These are phyloP conservation scores for Bufo bufo DNA, from an alignment of 2,113 vertebrate species.

Conservation along the genomic window DNA sequence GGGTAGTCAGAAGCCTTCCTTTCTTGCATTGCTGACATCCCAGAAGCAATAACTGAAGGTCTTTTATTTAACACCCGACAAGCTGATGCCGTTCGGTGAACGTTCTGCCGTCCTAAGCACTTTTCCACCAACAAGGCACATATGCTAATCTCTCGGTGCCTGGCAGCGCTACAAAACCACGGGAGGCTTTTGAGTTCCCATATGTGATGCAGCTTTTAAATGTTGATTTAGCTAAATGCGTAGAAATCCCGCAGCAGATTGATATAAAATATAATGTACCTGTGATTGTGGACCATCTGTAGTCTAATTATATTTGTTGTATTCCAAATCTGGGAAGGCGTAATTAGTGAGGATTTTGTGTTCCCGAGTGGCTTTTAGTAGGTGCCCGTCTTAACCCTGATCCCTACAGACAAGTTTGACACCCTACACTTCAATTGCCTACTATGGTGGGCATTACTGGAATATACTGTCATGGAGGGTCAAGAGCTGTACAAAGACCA, in stretches of 20 bases:
- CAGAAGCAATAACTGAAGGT: background rate
- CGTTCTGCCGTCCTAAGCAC: constrained; percentile 28
- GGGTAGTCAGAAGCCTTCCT: background rate
- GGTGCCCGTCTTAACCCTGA: too few relatives aligned
- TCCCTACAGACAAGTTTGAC: too few relatives aligned
- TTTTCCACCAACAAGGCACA: constrained; percentile 9
- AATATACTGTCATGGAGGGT: too few relatives aligned
- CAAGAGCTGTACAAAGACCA: too few relatives aligned
- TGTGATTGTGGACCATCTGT: background rate
- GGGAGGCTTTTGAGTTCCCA: constrained; percentile 19
- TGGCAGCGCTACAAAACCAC: constrained; percentile 24
- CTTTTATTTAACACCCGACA: background rate
- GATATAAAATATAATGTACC: background rate
- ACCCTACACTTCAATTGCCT: too few relatives aligned
- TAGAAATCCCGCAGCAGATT: constrained; percentile 5
- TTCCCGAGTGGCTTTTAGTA: too few relatives aligned
- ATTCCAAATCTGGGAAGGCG: background rate
- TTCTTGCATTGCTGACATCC: background rate
- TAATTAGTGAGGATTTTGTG: background rate
- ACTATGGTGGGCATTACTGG: too few relatives aligned
- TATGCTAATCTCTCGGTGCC: constrained; percentile 37
- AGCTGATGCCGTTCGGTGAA: background rate
- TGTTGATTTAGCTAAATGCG: constrained; percentile 18
- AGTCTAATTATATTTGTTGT: background rate
- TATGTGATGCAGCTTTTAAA: constrained; percentile 25